Evolutionary conservation across 2,797 vertebrate genomes (phyloP).

Genomic region (Glossophaga mutica): DNA sequence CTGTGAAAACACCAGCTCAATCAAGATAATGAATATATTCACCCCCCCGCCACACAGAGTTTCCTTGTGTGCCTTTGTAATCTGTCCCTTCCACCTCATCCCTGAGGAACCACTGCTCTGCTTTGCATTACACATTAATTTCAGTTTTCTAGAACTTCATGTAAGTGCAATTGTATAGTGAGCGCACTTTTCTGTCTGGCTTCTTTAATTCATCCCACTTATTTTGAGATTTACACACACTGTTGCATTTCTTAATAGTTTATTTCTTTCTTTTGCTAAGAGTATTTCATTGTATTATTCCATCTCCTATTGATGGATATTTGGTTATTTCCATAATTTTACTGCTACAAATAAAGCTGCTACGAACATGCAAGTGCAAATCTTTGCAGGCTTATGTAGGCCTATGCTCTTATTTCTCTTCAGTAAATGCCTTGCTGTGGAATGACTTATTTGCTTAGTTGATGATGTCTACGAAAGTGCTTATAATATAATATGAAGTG

Average conservation of each 20-base stretch:
- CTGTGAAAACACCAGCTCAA: background rate
- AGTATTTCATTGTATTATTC: background rate
- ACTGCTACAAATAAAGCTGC: background rate
- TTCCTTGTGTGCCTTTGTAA: background rate
- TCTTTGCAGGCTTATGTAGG: background rate
- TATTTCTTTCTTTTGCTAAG: background rate
- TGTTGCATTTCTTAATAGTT: background rate
- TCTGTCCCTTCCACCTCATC: background rate
- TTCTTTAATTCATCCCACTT: background rate
- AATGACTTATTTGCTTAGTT: background rate
- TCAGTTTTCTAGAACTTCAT: background rate
- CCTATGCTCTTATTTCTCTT: background rate
- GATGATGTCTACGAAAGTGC: background rate
- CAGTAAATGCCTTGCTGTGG: background rate
- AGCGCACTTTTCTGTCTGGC: background rate
- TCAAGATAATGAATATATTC: background rate
- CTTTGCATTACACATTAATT: background rate
- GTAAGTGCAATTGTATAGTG: background rate
- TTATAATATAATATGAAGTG: background rate
- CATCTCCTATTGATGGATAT: background rate
- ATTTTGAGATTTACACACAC: background rate
- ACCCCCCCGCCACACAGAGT: background rate
- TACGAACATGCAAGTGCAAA: background rate
- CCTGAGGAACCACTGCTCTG: background rate
- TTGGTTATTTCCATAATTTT: background rate